phyloP scores from a whole-genome alignment of 2,888 invertebrate genomes.

The Druceiella hillmani region DNA sequence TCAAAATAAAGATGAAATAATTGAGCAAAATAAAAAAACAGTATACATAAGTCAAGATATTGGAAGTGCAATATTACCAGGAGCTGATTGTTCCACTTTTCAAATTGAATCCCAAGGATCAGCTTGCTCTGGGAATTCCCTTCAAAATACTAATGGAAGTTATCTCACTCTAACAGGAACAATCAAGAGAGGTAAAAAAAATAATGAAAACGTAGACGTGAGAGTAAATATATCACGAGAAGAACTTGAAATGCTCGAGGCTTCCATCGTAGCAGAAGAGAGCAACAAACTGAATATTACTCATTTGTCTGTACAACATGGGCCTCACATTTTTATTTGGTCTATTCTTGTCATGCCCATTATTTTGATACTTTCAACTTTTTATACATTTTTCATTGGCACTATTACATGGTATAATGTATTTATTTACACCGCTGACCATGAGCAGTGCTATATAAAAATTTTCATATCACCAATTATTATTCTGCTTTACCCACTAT shows the following conservation, averaged over 20 bases:
- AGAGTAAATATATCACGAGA: slow-evolving; percentile 67
- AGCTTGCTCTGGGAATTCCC: slow-evolving; percentile 50
- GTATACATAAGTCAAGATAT: no score
- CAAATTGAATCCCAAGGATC: slow-evolving; percentile 45
- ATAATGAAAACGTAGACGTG: slow-evolving; percentile 67
- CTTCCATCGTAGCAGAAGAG: slow-evolving; percentile 54
- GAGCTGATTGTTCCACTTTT: no score
- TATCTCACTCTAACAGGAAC: slow-evolving; percentile 69
- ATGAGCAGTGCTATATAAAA: slow-evolving; percentile 57
- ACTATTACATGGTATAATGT: slow-evolving; percentile 74
- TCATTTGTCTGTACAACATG: slow-evolving; percentile 52
- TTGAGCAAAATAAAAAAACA: no score
- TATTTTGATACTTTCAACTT: slow-evolving; percentile 56
- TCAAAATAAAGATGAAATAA: no score
- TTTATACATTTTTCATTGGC: slow-evolving; percentile 69
- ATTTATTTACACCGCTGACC: slow-evolving; percentile 63
- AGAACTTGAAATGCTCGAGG: slow-evolving; percentile 64
- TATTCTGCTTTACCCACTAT: slow-evolving; percentile 63
- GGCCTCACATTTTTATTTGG: slow-evolving; percentile 61
- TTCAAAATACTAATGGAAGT: slow-evolving; percentile 51
- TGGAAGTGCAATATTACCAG: no score
- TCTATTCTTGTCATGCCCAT: slow-evolving; percentile 62
- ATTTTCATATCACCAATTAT: slow-evolving; percentile 61
- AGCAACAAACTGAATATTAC: slow-evolving; percentile 53
- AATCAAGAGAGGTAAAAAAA: slow-evolving; percentile 65